phyloP scores from a whole-genome alignment of 1,140 invertebrate genomes.

The Ips typographus region DNA sequence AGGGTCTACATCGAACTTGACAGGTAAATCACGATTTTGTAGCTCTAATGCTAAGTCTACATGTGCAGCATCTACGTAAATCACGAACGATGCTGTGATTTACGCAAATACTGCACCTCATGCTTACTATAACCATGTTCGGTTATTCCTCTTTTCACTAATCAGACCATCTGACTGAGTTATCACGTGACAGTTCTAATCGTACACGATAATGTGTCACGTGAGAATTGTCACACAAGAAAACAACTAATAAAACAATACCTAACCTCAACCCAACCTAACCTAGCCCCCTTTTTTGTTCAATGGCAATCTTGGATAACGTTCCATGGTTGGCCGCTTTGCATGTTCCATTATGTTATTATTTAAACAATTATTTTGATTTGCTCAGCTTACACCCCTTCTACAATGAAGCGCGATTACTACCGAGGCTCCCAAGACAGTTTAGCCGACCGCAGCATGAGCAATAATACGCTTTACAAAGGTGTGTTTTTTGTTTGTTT shows the following conservation, averaged over 20 bases:
- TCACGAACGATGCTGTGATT: not conserved
- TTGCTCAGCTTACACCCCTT: constrained; percentile 48
- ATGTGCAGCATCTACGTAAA: no score
- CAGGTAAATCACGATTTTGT: constrained; percentile 58
- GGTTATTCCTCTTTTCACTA: no score
- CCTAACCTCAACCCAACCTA: no score
- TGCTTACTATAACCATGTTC: no score
- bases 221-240: no score
- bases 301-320: no score
- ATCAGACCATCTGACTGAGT: not conserved
- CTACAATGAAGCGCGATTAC: constrained; percentile 78
- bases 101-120: not conserved
- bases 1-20: constrained; percentile 78
- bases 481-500: constrained; percentile 54
- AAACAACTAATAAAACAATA: no score
- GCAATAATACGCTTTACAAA: constrained; percentile 56
- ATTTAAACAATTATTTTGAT: constrained; percentile 43
- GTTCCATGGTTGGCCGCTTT: not conserved
- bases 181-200: no score
- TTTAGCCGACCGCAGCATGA: constrained; percentile 66
- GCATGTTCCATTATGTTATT: no score
- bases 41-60: not conserved
- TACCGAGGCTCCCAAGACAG: constrained; percentile 85
- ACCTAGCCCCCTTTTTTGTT: no score
- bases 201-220: no score